Base-by-base conservation (phyloP, 2,113 vertebrate species). In the Andinoacara biseriatus region DNA sequence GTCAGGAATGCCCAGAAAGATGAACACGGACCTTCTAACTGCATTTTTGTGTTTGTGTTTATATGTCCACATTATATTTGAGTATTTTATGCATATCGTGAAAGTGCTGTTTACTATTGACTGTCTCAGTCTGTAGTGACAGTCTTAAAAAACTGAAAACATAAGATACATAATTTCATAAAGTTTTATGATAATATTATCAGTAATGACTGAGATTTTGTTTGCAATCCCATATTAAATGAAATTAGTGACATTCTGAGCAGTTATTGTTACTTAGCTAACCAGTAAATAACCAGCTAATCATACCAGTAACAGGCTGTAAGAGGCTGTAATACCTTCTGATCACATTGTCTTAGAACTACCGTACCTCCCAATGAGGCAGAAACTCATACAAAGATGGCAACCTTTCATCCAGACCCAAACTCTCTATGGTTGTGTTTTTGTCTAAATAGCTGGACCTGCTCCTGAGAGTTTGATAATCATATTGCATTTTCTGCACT, bases 401-500 rank as follows among this genome's bases (percentile, higher is more conserved):
- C 72, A 76, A 58, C 74, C 75, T 91, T 90, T 87, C 81, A 82
- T 86, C 69, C 11, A 86, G 67, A 74, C 38, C 81, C 26, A 54
- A 72, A 62, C 69, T 60, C 74, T 77, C 22, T 49, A 33, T 14
- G 33, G 52, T 24, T 83, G 74, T 82, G 86, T 77, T 75, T 81
- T 86, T 91, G 84, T 83, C 59, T 61, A 75, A 89, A 89, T 76
- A 65, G 65, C 75, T 87, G 83, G 82, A 81, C 69, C 56, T 62
- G 65, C 72, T 88, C 82, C 87, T 82, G 78, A 82, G 78, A 87
- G 88, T 63, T 86, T 85, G 77, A 84, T 90, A 88, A 91, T 92
- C 80, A 87, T 76, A 63, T 78, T 90, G 38, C 74, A 54, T 72
- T 75, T 82, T 88, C 78, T 82, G 63, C 81, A 67, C 76, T 80